phyloP scores from a whole-genome alignment of 2,113 vertebrate species.

The Chionomys nivalis region DNA sequence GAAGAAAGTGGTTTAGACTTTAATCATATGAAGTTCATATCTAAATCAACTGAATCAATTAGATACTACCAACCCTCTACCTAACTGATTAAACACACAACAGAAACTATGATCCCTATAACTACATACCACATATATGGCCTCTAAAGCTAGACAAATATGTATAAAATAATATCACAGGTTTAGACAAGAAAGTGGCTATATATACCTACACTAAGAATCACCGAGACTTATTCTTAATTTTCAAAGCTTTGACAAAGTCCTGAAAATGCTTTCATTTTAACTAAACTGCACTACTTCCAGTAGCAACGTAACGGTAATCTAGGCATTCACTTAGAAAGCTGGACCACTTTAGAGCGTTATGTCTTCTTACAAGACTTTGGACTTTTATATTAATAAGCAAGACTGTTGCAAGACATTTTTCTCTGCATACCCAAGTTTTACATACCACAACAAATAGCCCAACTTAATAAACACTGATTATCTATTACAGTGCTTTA shows the following conservation, averaged over 20 bases:
- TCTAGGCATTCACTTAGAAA: neutral
- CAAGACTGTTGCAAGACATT: neutral
- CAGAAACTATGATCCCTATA: neutral
- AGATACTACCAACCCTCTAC: neutral
- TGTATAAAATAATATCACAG: neutral
- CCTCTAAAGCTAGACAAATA: conserved; percentile 10
- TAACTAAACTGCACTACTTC: neutral
- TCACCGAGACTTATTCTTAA: neutral
- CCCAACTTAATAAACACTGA: neutral
- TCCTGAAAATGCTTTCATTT: neutral
- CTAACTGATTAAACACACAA: conserved; percentile 30
- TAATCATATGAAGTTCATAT: conserved; percentile 21
- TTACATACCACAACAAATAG: conserved; percentile 32
- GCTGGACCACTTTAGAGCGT: neutral
- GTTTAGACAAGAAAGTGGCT: neutral
- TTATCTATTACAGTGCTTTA: conserved; percentile 47
- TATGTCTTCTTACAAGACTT: neutral
- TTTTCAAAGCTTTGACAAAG: conserved; percentile 20
- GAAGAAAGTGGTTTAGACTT: conserved; percentile 9
- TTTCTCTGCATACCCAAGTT: conserved; percentile 9
- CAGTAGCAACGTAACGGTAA: neutral
- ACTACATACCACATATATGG: neutral
- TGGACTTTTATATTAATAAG: neutral
- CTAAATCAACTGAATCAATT: conserved; percentile 19
- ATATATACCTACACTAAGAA: neutral